Percentiles rank a stretch among this genome's conserved stretches.
Conservation (phyloP, 2,888 invertebrate genomes). For the Epinotia bilunana region DNA sequence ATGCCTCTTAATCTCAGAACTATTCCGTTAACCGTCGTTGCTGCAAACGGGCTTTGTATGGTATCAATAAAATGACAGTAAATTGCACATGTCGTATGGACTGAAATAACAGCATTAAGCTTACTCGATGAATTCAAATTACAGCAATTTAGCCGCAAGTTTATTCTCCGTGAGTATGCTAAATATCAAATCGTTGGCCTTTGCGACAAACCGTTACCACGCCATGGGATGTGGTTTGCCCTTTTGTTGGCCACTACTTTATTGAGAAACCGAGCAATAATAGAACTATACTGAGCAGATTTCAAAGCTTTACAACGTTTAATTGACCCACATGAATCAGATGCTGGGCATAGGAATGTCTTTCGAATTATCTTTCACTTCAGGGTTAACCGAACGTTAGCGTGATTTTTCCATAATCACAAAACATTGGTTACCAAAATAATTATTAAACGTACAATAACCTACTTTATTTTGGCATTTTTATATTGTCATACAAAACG, state of each 20-base stretch:
- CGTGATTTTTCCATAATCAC: no score
- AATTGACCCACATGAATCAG: background rate
- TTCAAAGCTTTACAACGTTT: slow-evolving; percentile 1
- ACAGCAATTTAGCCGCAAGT: slow-evolving; percentile 20
- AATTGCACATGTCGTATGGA: slow-evolving; percentile 1
- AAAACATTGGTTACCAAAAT: no score
- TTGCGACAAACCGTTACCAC: slow-evolving; percentile 24
- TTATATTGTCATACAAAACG: no score
- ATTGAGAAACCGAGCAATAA: slow-evolving; percentile 17
- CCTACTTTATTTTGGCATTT: no score
- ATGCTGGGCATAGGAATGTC: no score
- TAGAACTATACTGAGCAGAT: background rate
- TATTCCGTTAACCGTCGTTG: background rate
- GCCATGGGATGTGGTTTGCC: slow-evolving; percentile 23
- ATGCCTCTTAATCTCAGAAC: background rate
- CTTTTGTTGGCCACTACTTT: slow-evolving; percentile 19
- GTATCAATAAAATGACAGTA: slow-evolving; percentile 12
- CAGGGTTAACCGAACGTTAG: no score
- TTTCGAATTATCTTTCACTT: no score
- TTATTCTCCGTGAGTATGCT: slow-evolving; percentile 26
- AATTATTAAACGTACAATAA: no score
- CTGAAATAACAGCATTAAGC: slow-evolving; percentile 16
- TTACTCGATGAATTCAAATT: slow-evolving; percentile 18
- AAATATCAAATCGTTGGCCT: slow-evolving; percentile 30
- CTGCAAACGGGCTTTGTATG: background rate